Percentiles rank a stretch among this genome's conserved stretches.
Conservation (phyloP, 2,888 invertebrate genomes). For the Myathropa florea region DNA sequence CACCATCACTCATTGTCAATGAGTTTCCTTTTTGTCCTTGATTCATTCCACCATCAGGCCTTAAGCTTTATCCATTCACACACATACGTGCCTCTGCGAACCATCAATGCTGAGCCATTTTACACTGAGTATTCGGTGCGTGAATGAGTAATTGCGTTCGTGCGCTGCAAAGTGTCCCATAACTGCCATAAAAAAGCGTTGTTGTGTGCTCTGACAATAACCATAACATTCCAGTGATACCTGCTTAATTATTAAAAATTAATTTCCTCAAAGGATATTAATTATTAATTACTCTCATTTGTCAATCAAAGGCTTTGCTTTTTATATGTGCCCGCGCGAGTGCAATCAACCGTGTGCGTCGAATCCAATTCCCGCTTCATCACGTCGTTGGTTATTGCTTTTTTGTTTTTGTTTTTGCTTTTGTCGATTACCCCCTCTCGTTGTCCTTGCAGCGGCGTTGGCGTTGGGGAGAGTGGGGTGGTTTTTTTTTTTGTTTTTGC, state of each 20-base stretch:
- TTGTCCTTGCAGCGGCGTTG: no score
- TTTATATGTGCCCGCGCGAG: background rate
- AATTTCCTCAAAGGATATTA: conserved; percentile 32
- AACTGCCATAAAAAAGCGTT: no score
- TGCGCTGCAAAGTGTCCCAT: no score
- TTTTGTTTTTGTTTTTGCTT: background rate
- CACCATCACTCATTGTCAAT: no score
- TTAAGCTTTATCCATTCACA: background rate
- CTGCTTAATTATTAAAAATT: conserved; percentile 45
- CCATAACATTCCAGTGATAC: conserved; percentile 7
- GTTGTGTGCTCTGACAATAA: background rate
- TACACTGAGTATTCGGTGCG: background rate
- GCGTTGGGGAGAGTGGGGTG: background rate
- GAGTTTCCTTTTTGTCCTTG: no score
- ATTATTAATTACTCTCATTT: conserved; percentile 51
- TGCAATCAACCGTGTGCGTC: background rate
- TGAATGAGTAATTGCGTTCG: background rate
- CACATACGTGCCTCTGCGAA: background rate
- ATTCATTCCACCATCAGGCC: background rate
- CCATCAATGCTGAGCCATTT: background rate
- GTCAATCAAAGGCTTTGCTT: conserved; percentile 44
- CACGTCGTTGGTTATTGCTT: background rate
- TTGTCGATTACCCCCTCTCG: background rate
- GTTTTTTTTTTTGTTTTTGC: background rate
- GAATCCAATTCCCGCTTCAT: background rate